Percentiles rank a stretch among this genome's conserved stretches.
These are phyloP conservation scores for Chroicocephalus ridibundus DNA, from an alignment of 2,113 vertebrate genomes.

Conservation along the genomic window DNA sequence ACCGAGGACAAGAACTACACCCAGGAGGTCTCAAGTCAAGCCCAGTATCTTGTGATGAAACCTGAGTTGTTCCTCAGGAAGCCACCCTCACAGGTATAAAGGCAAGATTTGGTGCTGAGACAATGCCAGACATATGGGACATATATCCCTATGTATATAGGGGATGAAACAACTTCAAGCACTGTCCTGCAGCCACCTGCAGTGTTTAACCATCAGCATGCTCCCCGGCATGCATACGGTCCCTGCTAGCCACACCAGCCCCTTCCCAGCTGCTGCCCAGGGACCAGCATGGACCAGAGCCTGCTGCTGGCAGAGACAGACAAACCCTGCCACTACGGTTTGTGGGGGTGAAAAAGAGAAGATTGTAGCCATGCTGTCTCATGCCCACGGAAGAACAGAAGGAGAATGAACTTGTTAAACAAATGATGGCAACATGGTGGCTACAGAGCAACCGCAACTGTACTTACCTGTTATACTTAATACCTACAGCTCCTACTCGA, in stretches of 20 bases:
- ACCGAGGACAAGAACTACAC: background rate
- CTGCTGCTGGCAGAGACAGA: background rate
- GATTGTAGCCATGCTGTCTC: background rate
- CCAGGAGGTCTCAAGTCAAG: background rate
- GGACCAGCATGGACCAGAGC: background rate
- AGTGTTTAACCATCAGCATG: background rate
- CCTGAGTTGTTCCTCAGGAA: background rate
- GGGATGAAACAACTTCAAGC: background rate
- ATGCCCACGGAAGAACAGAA: background rate
- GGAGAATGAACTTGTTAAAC: background rate
- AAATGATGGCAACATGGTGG: background rate
- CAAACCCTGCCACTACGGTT: background rate
- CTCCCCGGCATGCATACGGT: fast-evolving
- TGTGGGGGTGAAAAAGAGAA: background rate
- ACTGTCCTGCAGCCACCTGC: background rate
- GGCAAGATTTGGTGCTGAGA: background rate
- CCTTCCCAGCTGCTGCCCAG: background rate
- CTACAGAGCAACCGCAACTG: background rate
- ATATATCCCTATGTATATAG: fast-evolving
- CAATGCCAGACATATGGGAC: background rate
- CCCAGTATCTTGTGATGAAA: background rate
- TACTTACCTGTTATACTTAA: background rate
- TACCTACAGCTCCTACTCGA: background rate
- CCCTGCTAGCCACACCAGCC: background rate
- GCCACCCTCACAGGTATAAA: background rate